phyloP scores from a whole-genome alignment of 2,113 vertebrate species.

The Mystacornis crossleyi region DNA sequence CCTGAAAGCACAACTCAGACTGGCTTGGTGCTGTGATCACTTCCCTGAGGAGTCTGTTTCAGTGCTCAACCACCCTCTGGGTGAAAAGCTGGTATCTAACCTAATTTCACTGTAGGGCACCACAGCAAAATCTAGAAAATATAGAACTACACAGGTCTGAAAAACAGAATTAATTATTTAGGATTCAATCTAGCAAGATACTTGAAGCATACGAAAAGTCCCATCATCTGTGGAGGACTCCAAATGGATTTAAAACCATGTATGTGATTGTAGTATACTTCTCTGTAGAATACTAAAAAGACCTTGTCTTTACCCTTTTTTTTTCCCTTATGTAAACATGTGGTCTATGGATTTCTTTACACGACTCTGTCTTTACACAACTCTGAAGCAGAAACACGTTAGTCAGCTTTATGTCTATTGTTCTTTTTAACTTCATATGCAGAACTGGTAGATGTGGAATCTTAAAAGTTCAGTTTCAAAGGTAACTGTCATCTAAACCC shows the following conservation, averaged over 20 bases:
- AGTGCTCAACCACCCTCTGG: not conserved
- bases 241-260: not conserved
- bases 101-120: not conserved
- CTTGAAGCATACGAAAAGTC: not conserved
- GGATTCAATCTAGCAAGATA: not conserved
- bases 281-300: not conserved
- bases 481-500: not conserved
- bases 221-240: not conserved
- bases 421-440: not conserved
- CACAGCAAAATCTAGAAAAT: not conserved
- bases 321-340: not conserved
- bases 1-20: not conserved
- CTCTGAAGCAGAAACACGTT: not conserved
- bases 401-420: not conserved
- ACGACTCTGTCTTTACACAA: not conserved
- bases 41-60: not conserved
- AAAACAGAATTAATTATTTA: not conserved
- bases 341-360: not conserved
- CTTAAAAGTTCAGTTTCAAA: not conserved
- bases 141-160: not conserved
- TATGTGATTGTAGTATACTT: not conserved
- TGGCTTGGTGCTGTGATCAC: not conserved
- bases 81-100: not conserved
- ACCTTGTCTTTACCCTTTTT: not conserved
- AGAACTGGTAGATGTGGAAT: not conserved